phyloP scores from a whole-genome alignment of 2,797 vertebrate species.

The Xyrichtys novacula region DNA sequence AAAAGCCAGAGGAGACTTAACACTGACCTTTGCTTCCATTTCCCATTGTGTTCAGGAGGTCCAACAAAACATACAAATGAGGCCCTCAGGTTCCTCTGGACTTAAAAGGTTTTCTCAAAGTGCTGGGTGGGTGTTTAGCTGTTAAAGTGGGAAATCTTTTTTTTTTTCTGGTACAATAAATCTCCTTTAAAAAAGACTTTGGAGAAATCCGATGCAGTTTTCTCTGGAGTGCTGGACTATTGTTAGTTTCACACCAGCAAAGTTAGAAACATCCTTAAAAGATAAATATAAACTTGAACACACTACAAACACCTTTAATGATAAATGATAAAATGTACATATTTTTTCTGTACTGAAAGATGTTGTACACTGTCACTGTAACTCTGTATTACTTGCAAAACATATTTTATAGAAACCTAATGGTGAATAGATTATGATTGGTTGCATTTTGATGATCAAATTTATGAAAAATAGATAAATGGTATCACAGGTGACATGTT shows the following conservation, averaged over 20 bases:
- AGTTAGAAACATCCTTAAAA: too few species aligned
- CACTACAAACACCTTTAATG: too few species aligned
- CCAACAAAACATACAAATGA: conserved; percentile 91
- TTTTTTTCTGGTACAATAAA: conserved; percentile 16
- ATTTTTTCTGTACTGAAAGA: too few species aligned
- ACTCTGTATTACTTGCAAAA: too few species aligned
- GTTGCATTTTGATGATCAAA: background rate
- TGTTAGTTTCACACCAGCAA: background rate
- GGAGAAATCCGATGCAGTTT: background rate
- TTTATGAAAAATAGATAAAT: background rate
- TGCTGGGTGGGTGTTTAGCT: conserved; percentile 29
- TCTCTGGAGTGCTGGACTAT: background rate
- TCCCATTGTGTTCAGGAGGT: conserved; percentile 85
- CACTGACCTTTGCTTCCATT: conserved; percentile 94
- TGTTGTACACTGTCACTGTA: too few species aligned
- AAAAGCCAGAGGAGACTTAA: conserved; percentile 91
- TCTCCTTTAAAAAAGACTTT: conserved; percentile 6
- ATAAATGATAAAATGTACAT: too few species aligned
- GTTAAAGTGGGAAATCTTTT: conserved; percentile 5
- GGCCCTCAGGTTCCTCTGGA: conserved; percentile 65
- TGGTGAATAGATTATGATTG: background rate
- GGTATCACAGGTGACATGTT: too few species aligned
- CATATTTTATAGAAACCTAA: background rate
- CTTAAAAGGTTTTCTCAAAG: conserved; percentile 43
- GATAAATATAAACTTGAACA: too few species aligned